Conservation (phyloP, 1,140 invertebrate genomes). For the Oppia nitens region DNA sequence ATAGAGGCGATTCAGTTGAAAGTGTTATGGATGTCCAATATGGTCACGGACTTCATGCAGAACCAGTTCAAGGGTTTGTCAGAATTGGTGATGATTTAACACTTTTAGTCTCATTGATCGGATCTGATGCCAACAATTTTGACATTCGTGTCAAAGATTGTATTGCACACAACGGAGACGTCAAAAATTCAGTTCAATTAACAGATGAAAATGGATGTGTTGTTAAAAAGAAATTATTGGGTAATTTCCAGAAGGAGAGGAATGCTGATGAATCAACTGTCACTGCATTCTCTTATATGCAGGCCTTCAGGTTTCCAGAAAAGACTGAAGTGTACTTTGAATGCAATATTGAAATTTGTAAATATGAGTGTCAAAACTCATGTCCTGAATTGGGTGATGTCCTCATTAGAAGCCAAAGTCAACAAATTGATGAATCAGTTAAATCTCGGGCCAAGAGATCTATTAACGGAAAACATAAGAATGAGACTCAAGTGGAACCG, state of each 20-base stretch:
- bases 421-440: neutral
- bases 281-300: conserved; percentile 59
- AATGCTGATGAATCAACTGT: conserved; percentile 50
- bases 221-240: conserved; percentile 57
- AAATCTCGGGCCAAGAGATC: neutral
- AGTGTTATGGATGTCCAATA: conserved; percentile 57
- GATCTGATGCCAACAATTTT: conserved; percentile 40
- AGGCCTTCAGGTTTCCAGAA: conserved; percentile 73
- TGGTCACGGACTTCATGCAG: conserved; percentile 56
- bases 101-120: conserved; percentile 57
- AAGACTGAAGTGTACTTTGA: conserved; percentile 65
- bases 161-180: conserved; percentile 45
- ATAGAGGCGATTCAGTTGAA: conserved; percentile 61
- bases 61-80: conserved; percentile 52
- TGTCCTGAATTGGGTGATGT: conserved; percentile 1
- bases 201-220: conserved; percentile 55
- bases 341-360: conserved; percentile 66
- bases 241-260: conserved; percentile 60
- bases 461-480: neutral
- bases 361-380: conserved; percentile 48
- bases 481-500: conserved; percentile 4
- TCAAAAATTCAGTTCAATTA: conserved; percentile 36
- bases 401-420: neutral
- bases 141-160: conserved; percentile 56
- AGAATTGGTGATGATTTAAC: conserved; percentile 68